Base-by-base conservation (phyloP, 2,888 invertebrate species). In the Nomada flava region DNA sequence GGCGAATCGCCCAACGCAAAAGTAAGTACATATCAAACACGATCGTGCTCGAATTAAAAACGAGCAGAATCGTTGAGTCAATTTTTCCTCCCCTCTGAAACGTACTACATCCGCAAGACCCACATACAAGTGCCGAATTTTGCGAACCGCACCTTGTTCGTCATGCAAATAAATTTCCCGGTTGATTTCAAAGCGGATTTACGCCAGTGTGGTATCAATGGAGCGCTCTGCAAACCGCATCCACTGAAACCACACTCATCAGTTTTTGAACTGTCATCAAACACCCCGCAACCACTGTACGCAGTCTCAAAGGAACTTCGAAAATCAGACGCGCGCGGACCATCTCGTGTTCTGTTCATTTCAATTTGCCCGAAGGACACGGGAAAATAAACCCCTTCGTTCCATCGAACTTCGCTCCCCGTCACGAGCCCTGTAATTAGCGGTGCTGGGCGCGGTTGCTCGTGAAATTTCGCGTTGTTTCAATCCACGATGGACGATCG, bases 141-240 rank as follows among this genome's bases (percentile, higher is more conserved):
- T 64, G 71, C 52, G 55, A 29, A 64, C 18, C 79, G 57, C 60
- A 70, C 60, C 76, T 53, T 73, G 83, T 76, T 42, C 81, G 77
- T 73, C 23, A 68, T 50, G 13, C 74, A 74, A 79, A 71, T 77
- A 77, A 71, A 69, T 85, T 87, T 85, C 83, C 87, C 82, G 83
- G 87, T 82, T 75, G 79, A 82, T 87, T 85, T 85, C 87, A 85
- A 85, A 87, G 79, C 87, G 79, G 57, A 73, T 87, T 87, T 79
- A 81, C 87, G 72, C 44, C 67, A 42, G 62, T 63, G 73, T 70
- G 71, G 68, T 80, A 85, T 87, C 87, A 80, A 87, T 87, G 83
- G 83, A 62, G 53, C 59, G 72, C 59, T 60, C 65, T 36, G 36
- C 50, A 53, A 47, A 72, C 47, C 70, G 68, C 53, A 71, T 72